Percentiles rank a stretch among this genome's conserved stretches.
Conservation (phyloP, 2,888 invertebrate genomes). For the Clistopyga incitator region DNA sequence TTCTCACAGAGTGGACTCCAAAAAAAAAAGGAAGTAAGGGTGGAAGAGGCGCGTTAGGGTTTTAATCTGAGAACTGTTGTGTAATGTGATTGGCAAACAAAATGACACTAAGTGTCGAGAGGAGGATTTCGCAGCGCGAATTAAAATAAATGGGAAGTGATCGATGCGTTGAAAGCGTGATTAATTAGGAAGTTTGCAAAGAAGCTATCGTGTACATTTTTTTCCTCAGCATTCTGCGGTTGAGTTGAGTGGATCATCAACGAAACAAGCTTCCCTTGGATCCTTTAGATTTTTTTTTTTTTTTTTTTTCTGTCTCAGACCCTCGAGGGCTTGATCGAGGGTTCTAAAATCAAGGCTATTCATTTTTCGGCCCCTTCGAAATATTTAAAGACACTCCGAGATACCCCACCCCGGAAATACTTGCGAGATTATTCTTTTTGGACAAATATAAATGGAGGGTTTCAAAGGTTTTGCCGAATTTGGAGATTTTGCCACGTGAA, state of each 20-base stretch:
- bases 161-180: background rate
- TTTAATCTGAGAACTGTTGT: background rate
- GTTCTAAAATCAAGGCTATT: too few species aligned
- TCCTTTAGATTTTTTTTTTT: background rate
- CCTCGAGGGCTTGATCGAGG: background rate
- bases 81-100: slow-evolving; percentile 23
- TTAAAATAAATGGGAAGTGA: background rate
- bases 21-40: background rate
- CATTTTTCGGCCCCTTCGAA: too few species aligned
- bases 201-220: background rate
- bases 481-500: too few species aligned
- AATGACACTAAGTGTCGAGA: background rate
- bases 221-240: background rate
- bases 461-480: too few species aligned
- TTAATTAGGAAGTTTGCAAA: slow-evolving; percentile 8
- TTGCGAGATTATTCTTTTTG: too few species aligned
- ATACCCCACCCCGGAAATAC: too few species aligned
- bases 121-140: background rate
- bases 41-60: background rate
- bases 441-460: too few species aligned
- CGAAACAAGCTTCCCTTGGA: background rate
- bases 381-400: too few species aligned
- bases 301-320: too few species aligned
- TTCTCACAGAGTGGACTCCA: slow-evolving; percentile 5
- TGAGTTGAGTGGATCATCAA: background rate